Base-by-base conservation (phyloP, 2,888 invertebrate species). In the Conistra vaccinii region DNA sequence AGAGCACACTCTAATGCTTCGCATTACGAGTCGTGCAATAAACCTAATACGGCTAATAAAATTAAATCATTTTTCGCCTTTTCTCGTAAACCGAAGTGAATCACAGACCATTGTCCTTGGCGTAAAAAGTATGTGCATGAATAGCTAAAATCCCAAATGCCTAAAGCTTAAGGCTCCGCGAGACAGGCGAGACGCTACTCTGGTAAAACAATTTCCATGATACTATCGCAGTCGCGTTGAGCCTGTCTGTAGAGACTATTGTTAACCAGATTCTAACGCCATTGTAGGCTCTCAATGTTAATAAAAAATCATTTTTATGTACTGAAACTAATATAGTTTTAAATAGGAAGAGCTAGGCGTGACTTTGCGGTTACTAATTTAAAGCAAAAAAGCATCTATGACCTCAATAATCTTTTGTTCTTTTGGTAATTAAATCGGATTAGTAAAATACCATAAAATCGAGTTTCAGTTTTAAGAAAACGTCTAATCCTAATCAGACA, bases 241-340 rank as follows among this genome's bases (percentile, higher is more conserved):
- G 6, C 0, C 7, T 20, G 6, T 20, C 48, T 48, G 48, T 17
- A 29, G 2, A 69, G 17, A 23, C 61, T 23, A 39, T 76, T 69
- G 14, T 69, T 39, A 62, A 32, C 69, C 61, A 32, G 76, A 51
- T 42, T 57, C 3, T 26, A 26, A 26, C 1, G 10, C 17, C 5
- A 73, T 73, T 61, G 10, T 62, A 35, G 29, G 29, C 62, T 48
- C 39, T 39, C 39, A 48, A 62, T 32, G 17, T 3, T 26, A 55
- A 45, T 45, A 60, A 69, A 55, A 73, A n/a, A 76, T 3, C 7
- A 26, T 35, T 53, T 45, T 75, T 3, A 53, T 69, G 39, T 62
- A 32, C 74, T 75, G 74, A 45, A 45, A 74, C 75, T n/a, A 76
- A 76, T 20, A 7, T 26, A 32, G 5, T 60, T 51, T 39, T 73